Evolutionary conservation across 2,113 vertebrate species (phyloP).

Genomic region (Festucalex cinctus): DNA sequence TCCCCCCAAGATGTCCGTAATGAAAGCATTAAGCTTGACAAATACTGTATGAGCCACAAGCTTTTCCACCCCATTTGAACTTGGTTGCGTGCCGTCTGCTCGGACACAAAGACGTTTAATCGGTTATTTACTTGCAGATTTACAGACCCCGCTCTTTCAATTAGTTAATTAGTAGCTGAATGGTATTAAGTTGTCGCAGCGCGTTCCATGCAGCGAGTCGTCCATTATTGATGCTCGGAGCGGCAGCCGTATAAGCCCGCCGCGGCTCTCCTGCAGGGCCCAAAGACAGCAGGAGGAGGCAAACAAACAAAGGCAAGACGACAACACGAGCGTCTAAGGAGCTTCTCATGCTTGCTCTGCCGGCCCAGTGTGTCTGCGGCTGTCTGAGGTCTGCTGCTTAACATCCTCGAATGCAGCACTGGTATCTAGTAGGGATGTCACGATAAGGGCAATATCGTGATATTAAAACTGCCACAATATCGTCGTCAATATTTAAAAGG

Average conservation of each 20-base stretch:
- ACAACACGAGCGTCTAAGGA: slow-evolving; percentile 27
- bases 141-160: slow-evolving; percentile 51
- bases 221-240: slow-evolving; percentile 57
- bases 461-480: too few species aligned
- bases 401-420: too few species aligned
- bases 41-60: slow-evolving; percentile 29
- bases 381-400: slow-evolving; percentile 23
- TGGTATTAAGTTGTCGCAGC: slow-evolving; percentile 51
- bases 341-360: slow-evolving; percentile 27
- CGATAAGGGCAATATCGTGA: too few species aligned
- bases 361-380: slow-evolving; percentile 24
- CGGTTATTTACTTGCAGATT: slow-evolving; percentile 44
- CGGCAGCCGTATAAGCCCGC: slow-evolving; percentile 28
- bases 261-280: slow-evolving; percentile 39
- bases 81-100: slow-evolving; percentile 32
- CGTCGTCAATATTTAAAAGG: too few species aligned
- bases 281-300: slow-evolving; percentile 45
- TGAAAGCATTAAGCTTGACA: slow-evolving; percentile 42
- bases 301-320: slow-evolving; percentile 50
- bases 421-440: too few species aligned
- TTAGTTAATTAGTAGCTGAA: slow-evolving; percentile 64
- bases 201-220: slow-evolving; percentile 35
- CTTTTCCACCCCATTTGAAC: slow-evolving; percentile 49
- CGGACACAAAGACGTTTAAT: slow-evolving; percentile 36
- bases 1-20: slow-evolving; percentile 20